Evolutionary conservation across 2,113 vertebrate species (phyloP).

Genomic region (Triplophysa dalaica): DNA sequence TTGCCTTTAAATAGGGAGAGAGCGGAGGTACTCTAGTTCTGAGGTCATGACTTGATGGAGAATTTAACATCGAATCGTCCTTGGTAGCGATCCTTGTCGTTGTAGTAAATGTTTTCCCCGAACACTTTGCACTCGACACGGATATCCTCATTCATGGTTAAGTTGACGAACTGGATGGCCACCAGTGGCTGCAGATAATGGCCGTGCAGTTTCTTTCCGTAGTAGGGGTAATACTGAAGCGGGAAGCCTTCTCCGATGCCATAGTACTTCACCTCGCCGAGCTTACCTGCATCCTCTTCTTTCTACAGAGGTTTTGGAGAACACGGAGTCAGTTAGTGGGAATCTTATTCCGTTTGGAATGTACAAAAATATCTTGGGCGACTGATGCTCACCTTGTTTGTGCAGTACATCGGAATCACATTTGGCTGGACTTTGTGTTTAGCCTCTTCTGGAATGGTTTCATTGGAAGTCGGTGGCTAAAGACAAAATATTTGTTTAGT

Average conservation of each 20-base stretch:
- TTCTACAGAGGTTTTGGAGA: constrained; percentile 66
- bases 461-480: constrained; percentile 80
- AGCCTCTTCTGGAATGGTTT: constrained; percentile 72
- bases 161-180: constrained; percentile 90
- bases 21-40: constrained; percentile 54
- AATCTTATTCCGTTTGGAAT: background rate
- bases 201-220: constrained; percentile 85
- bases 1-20: constrained; percentile 26
- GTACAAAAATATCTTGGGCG: background rate
- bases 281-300: constrained; percentile 82
- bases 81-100: constrained; percentile 95
- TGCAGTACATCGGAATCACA: constrained; percentile 84
- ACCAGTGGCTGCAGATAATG: constrained; percentile 92
- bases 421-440: constrained; percentile 73
- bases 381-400: constrained; percentile 79
- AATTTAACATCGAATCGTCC: constrained; percentile 96
- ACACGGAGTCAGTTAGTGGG: background rate
- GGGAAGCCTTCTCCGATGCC: constrained; percentile 86
- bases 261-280: constrained; percentile 81
- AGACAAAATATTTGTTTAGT: background rate
- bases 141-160: constrained; percentile 77
- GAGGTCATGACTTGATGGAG: constrained; percentile 68
- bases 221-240: constrained; percentile 96
- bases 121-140: constrained; percentile 91
- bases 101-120: constrained; percentile 88